Percentiles rank a stretch among this genome's conserved stretches.
Conservation (phyloP, 2,113 vertebrate genomes). For the Actenoides lindsayi region DNA sequence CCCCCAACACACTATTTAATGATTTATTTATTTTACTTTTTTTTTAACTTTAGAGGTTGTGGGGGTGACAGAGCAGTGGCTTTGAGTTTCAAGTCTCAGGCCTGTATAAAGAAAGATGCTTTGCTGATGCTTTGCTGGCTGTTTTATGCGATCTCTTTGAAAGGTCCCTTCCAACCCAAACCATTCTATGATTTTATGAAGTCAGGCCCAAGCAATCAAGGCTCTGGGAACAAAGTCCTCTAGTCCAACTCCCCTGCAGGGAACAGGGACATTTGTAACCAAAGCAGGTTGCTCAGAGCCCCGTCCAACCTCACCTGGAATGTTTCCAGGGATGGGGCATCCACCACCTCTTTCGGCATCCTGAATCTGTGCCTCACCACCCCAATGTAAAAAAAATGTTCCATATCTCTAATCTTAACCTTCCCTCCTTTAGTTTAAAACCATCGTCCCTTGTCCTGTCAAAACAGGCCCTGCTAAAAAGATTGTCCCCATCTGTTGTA, state of each 20-base stretch:
- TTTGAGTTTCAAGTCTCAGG: neutral
- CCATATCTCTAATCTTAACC: neutral
- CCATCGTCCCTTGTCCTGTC: neutral
- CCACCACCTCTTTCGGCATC: neutral
- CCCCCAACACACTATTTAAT: neutral
- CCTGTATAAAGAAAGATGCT: neutral
- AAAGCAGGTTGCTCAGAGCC: neutral
- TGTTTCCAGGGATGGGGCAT: neutral
- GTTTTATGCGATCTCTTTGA: neutral
- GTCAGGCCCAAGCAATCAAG: too few species aligned
- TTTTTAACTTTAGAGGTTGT: neutral
- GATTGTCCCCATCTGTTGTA: neutral
- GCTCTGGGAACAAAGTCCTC: neutral
- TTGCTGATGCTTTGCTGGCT: neutral
- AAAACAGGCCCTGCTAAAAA: neutral
- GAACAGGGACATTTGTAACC: neutral
- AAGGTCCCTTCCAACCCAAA: too few species aligned
- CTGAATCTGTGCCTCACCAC: neutral
- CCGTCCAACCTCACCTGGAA: neutral
- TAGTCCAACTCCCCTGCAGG: neutral
- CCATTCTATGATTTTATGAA: too few species aligned
- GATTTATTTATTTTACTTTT: too few species aligned
- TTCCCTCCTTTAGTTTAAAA: neutral
- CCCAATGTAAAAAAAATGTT: neutral
- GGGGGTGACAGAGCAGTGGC: neutral